Base-by-base conservation (phyloP, 2,888 invertebrate species). In the Schizaphis graminum region DNA sequence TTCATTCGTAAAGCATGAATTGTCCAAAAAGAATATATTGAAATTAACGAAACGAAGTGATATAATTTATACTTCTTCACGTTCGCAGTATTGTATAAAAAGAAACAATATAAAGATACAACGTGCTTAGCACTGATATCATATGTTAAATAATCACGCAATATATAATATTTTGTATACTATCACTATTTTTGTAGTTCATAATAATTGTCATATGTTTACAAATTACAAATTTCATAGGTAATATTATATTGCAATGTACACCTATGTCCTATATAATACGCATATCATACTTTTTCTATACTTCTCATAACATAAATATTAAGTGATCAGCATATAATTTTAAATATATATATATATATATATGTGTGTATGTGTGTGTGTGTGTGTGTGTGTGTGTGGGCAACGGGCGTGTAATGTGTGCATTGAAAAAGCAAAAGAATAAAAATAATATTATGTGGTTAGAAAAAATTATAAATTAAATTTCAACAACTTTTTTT, bases 1-100 rank as follows among this genome's bases (percentile, higher is more conserved):
- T 93, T 56, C 89, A 77, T 93, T 93, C 44, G 89, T 77, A 77
- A 88, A 77, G 92, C 92, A 93, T 56, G 92, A 44, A 89, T 93
- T 89, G 92, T 89, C 92, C 92, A 89, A 93, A 93, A 93, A 89
- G 92, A 93, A 93, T 93, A 44, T 93, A 93, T 93, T 77, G 88
- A 93, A 93, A 93, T 93, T 93, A 89, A 89, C 89, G 28, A 88
- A 92, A 89, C 88, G 77, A n/a, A 77, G 41, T 77, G 53, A n/a
- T 77, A 89, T 89, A 93, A 89, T 89, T 89, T 93, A 89, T 93
- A 93, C 92, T 77, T 93, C 56, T 93, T 93, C 89, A 93, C 92
- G 88, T 92, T 53, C 26, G 92, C 44, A 89, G 77, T 56, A 89
- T 89, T 89, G 67, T 92, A 53, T 77, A 67, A 41, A 92, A 67